Percentiles rank a stretch among this genome's conserved stretches.
Evolutionary conservation across 1,140 invertebrate species (phyloP).

Genomic region (Oncopeltus fasciatus): DNA sequence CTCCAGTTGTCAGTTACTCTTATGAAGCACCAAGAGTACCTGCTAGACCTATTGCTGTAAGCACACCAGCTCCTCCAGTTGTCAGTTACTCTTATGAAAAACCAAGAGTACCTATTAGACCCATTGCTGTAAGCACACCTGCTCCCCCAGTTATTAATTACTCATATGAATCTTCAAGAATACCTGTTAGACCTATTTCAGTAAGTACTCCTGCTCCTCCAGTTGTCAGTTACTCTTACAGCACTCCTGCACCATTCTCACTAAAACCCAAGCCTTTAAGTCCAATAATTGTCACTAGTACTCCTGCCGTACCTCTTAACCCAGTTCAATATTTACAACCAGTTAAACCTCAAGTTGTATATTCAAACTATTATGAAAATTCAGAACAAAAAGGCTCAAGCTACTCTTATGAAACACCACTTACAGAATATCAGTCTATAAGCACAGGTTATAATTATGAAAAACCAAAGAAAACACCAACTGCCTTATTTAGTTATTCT

Average conservation of each 20-base stretch:
- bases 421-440: no score
- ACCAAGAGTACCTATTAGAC: neutral
- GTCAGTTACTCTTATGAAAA: neutral
- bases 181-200: neutral
- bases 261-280: no score
- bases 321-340: neutral
- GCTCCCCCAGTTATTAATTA: neutral
- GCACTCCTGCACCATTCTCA: no score
- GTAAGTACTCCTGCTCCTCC: neutral
- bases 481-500: neutral
- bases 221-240: neutral
- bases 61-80: neutral
- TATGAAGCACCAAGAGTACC: neutral
- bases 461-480: neutral
- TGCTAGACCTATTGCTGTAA: neutral
- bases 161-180: neutral
- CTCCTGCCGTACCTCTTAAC: no score
- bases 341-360: no score
- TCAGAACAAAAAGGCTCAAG: no score
- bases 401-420: no score
- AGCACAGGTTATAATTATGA: no score
- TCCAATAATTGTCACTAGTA: no score
- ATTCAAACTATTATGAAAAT: no score
- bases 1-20: constrained; percentile 12
- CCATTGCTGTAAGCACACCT: neutral